Evolutionary conservation across 2,888 invertebrate genomes (phyloP).

Genomic region (Cheilosia vulpina): DNA sequence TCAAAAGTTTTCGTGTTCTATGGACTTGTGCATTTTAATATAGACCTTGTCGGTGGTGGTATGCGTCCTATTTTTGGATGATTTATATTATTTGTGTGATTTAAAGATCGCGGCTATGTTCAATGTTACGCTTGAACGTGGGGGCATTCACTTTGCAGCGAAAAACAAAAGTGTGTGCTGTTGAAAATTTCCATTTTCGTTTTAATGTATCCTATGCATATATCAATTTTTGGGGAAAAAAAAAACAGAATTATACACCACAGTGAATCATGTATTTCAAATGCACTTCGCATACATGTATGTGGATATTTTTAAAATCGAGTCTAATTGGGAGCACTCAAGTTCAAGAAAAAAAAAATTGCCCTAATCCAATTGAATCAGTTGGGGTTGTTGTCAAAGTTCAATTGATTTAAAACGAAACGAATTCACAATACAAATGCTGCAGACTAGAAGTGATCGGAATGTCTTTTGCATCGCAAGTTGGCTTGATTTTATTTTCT

Average conservation of each 20-base stretch:
- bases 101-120: constrained; percentile 20
- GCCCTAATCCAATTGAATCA: not conserved
- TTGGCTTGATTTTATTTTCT: too few species aligned
- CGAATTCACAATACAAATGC: not conserved
- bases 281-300: too few species aligned
- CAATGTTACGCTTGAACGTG: constrained; percentile 28
- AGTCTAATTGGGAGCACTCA: constrained; percentile 1
- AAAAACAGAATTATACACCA: not conserved
- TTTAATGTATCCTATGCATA: not conserved
- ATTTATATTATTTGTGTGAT: constrained; percentile 26
- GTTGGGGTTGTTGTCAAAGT: not conserved
- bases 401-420: not conserved
- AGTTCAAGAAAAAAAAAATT: not conserved
- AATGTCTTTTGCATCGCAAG: too few species aligned
- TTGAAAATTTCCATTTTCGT: not conserved
- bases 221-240: not conserved
- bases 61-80: constrained; percentile 32
- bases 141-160: constrained; percentile 38
- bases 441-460: not conserved
- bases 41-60: not conserved
- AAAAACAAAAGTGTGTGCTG: not conserved
- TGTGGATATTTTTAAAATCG: not conserved
- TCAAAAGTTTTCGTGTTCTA: too few species aligned
- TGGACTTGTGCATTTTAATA: not conserved
- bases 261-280: not conserved